Conservation (phyloP, 2,113 vertebrate species). For the Kryptolebias marmoratus region DNA sequence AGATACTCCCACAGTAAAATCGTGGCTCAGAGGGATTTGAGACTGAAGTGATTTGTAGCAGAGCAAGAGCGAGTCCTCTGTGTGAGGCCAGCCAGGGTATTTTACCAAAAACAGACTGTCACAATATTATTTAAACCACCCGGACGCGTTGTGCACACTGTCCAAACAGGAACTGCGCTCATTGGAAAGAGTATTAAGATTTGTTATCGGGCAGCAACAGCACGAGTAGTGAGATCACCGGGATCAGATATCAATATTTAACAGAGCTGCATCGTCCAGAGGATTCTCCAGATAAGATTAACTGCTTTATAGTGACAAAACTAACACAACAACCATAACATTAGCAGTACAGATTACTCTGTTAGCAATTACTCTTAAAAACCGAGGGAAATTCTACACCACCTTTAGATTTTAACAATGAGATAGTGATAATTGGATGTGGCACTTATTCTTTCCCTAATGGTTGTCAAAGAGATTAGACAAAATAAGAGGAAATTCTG, state of each 20-base stretch:
- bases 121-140: constrained; percentile 70
- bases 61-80: background rate
- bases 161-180: constrained; percentile 66
- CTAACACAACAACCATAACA: constrained; percentile 59
- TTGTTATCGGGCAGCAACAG: constrained; percentile 58
- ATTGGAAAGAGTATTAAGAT: constrained; percentile 54
- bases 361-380: constrained; percentile 62
- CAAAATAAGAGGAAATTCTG: too few species aligned
- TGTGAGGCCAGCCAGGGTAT: background rate
- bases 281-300: constrained; percentile 67
- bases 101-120: constrained; percentile 66
- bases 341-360: constrained; percentile 59
- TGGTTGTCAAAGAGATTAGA: background rate
- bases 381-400: constrained; percentile 61
- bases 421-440: constrained; percentile 33
- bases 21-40: constrained; percentile 15
- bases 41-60: constrained; percentile 3
- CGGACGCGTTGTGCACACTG: constrained; percentile 23
- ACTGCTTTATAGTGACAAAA: constrained; percentile 59
- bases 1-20: constrained; percentile 17
- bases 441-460: background rate
- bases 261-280: constrained; percentile 38
- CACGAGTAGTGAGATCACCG: constrained; percentile 61
- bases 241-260: constrained; percentile 61
- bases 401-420: constrained; percentile 34